Evolutionary conservation across 1,140 invertebrate species (phyloP).

Genomic region (Eufriesea mexicana): DNA sequence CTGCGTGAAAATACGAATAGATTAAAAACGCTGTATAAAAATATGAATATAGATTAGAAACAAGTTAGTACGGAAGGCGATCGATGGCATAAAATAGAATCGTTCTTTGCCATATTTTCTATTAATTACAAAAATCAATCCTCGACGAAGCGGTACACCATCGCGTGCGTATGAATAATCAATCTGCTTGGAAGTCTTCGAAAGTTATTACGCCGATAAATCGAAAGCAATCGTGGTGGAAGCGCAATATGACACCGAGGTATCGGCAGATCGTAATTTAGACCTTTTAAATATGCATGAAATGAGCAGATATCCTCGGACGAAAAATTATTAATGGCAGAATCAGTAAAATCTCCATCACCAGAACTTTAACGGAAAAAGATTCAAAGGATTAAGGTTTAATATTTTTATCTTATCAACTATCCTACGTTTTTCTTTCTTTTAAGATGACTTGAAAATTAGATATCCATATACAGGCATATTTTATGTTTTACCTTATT

Average conservation of each 20-base stretch:
- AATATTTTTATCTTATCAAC: not conserved
- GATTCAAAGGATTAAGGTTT: not conserved
- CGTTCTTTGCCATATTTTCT: not conserved
- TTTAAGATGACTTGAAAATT: too few relatives aligned
- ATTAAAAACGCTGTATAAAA: not conserved
- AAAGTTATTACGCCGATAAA: constrained; percentile 26
- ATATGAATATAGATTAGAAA: not conserved
- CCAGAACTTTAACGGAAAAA: not conserved
- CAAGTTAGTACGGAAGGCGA: not conserved
- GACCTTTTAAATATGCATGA: constrained; percentile 1
- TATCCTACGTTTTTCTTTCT: not conserved
- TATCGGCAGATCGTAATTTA: constrained; percentile 21
- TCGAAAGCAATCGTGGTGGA: constrained; percentile 10
- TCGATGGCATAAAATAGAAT: not conserved
- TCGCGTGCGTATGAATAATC: constrained; percentile 23
- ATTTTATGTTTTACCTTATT: too few relatives aligned
- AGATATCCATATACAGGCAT: too few relatives aligned
- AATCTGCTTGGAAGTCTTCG: constrained; percentile 1
- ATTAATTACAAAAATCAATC: constrained; percentile 17
- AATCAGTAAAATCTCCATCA: not conserved
- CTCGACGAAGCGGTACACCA: not conserved
- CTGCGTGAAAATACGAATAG: too few relatives aligned
- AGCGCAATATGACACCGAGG: not conserved
- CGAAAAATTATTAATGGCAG: not conserved
- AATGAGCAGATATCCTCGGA: not conserved